Conservation (phyloP, 2,113 vertebrate genomes). For the Cochlearius cochlearius region DNA sequence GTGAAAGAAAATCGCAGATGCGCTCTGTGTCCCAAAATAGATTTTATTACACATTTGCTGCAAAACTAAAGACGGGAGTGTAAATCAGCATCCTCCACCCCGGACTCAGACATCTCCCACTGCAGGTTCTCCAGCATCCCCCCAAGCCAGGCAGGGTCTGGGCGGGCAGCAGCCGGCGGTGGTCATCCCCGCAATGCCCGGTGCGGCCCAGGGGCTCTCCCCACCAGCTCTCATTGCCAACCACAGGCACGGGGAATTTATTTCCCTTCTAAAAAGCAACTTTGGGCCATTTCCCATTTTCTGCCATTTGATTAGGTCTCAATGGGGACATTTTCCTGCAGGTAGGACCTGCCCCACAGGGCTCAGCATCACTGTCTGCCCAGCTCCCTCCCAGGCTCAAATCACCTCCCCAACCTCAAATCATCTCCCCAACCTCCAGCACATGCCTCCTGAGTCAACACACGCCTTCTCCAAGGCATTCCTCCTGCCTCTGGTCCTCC, state of each 20-base stretch:
- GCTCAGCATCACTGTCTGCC: background rate
- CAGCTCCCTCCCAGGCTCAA: background rate
- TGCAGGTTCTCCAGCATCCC: background rate
- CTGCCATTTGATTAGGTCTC: background rate
- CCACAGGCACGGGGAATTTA: rapidly evolving
- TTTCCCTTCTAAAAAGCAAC: background rate
- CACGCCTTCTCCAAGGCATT: background rate
- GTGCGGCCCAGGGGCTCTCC: background rate
- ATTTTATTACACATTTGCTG: background rate
- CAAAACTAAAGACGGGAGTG: background rate
- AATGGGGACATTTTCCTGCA: background rate
- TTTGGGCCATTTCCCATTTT: background rate
- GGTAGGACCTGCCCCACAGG: background rate
- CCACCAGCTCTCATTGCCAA: background rate
- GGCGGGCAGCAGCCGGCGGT: background rate
- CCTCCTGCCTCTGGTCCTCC: background rate
- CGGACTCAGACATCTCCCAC: background rate
- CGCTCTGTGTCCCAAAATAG: background rate
- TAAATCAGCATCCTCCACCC: background rate
- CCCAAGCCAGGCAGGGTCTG: rapidly evolving
- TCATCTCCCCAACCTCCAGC: background rate
- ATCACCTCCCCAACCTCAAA: no score
- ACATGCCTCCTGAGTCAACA: background rate
- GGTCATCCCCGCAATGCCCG: background rate
- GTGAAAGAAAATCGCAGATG: constrained; percentile 1